Percentiles rank a stretch among this genome's conserved stretches.
Evolutionary conservation across 2,797 vertebrate species (phyloP).

Genomic region (Gallinago nigripennis): DNA sequence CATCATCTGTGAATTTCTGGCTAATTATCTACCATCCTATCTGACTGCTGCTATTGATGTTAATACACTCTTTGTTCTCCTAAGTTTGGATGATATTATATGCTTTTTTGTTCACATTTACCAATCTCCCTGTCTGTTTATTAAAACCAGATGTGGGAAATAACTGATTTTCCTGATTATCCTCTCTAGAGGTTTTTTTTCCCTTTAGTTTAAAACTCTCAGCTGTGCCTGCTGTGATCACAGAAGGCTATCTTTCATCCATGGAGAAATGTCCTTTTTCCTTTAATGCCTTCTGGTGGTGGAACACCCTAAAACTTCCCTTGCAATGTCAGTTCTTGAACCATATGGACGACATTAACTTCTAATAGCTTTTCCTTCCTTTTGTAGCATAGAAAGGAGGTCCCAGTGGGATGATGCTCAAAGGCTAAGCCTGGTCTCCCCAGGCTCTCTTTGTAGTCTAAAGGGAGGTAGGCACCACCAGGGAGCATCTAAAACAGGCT

Average conservation of each 20-base stretch:
- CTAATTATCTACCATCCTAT: not conserved
- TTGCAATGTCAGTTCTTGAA: not conserved
- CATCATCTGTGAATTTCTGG: slow-evolving; percentile 7
- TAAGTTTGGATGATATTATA: not conserved
- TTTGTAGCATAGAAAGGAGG: not conserved
- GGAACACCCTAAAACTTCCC: not conserved
- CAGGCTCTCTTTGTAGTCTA: not conserved
- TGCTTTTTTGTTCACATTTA: not conserved
- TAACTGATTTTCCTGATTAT: slow-evolving; percentile 10
- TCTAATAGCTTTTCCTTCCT: slow-evolving; percentile 22
- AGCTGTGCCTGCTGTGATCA: not conserved
- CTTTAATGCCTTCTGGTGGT: not conserved
- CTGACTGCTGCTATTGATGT: not conserved
- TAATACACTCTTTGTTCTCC: not conserved
- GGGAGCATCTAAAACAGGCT: slow-evolving; percentile 2
- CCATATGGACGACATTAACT: slow-evolving; percentile 26
- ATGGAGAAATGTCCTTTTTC: not conserved
- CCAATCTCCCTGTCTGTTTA: not conserved
- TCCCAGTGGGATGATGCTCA: not conserved
- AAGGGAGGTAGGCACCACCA: not conserved
- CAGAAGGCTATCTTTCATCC: not conserved
- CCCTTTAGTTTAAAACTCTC: not conserved
- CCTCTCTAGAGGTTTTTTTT: not conserved
- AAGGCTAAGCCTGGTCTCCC: not conserved
- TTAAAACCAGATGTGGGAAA: slow-evolving; percentile 7